A percentile compares a stretch with the other conserved stretches of the same genome.
Evolutionary conservation across 2,888 invertebrate species (phyloP).

Genomic region (Siphlonurus alternatus): DNA sequence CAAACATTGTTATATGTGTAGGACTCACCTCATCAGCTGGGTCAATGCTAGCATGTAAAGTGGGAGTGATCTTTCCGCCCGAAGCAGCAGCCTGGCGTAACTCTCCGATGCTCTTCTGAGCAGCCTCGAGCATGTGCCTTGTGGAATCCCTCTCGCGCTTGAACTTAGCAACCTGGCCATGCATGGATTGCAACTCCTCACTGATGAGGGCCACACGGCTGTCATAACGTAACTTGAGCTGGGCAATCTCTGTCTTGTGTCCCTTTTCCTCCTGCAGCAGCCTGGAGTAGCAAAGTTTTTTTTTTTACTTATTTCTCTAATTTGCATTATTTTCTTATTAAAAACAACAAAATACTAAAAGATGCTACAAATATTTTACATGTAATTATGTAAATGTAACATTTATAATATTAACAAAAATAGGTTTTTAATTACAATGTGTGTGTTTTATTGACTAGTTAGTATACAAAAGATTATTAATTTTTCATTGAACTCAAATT

Average conservation of each 20-base stretch:
- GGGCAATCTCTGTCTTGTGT: conserved; percentile 59
- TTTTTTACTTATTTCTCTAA: conserved; percentile 18
- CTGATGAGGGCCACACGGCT: conserved; percentile 63
- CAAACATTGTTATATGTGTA: too few relatives aligned
- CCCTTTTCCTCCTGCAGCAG: conserved; percentile 50
- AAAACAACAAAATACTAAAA: too few relatives aligned
- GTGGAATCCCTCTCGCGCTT: conserved; percentile 68
- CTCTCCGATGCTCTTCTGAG: conserved; percentile 67
- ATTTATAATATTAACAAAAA: too few relatives aligned
- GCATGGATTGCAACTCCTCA: conserved; percentile 66
- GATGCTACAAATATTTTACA: too few relatives aligned
- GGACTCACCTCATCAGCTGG: conserved; percentile 45
- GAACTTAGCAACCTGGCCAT: conserved; percentile 60
- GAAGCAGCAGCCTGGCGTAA: conserved; percentile 36
- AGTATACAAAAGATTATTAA: too few relatives aligned
- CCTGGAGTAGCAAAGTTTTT: conserved; percentile 21
- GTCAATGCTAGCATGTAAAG: conserved; percentile 37
- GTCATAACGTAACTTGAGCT: conserved; percentile 70
- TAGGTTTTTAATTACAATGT: too few relatives aligned
- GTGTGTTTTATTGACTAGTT: too few relatives aligned
- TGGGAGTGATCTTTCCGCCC: conserved; percentile 35
- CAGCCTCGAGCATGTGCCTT: conserved; percentile 65
- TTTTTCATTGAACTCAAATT: too few relatives aligned
- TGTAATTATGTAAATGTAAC: too few relatives aligned
- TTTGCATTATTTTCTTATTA: background rate